phyloP scores from a whole-genome alignment of 2,797 vertebrate species.

The Hypotaenidia okinawae region DNA sequence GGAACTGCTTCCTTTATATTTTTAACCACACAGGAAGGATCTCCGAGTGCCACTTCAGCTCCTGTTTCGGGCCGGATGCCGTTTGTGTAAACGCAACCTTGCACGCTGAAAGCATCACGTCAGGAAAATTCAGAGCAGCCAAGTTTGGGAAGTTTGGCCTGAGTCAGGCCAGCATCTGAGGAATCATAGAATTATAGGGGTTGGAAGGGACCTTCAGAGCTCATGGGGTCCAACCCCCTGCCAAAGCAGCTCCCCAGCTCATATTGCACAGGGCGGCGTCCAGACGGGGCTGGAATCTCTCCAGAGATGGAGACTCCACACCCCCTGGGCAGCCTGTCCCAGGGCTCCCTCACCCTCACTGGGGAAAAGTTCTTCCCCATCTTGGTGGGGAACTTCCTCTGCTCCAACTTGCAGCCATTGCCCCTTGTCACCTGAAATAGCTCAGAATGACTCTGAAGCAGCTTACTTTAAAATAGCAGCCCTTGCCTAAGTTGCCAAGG shows the following conservation, averaged over 20 bases:
- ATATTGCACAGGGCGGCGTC: too few relatives aligned
- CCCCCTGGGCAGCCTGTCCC: too few relatives aligned
- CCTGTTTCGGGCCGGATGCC: neutral
- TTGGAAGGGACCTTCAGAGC: too few relatives aligned
- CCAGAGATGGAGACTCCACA: too few relatives aligned
- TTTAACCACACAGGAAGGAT: neutral
- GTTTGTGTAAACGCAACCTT: neutral
- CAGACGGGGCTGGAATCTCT: too few relatives aligned
- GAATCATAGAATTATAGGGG: neutral
- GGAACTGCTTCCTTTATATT: neutral
- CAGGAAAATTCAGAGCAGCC: neutral
- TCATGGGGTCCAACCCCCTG: too few relatives aligned
- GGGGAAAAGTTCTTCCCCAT: too few relatives aligned
- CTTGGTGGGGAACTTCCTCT: too few relatives aligned
- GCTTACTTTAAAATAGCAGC: neutral
- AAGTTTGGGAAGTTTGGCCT: neutral
- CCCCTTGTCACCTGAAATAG: neutral
- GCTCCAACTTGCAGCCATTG: too few relatives aligned
- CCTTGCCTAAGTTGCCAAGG: neutral
- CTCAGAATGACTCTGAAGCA: neutral
- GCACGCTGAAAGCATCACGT: accelerated
- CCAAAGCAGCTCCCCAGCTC: too few relatives aligned
- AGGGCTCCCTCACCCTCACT: too few relatives aligned
- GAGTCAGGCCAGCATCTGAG: neutral
- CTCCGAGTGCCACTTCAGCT: neutral